Conservation (phyloP, 2,888 invertebrate genomes). For the Phyto melanocephala region DNA sequence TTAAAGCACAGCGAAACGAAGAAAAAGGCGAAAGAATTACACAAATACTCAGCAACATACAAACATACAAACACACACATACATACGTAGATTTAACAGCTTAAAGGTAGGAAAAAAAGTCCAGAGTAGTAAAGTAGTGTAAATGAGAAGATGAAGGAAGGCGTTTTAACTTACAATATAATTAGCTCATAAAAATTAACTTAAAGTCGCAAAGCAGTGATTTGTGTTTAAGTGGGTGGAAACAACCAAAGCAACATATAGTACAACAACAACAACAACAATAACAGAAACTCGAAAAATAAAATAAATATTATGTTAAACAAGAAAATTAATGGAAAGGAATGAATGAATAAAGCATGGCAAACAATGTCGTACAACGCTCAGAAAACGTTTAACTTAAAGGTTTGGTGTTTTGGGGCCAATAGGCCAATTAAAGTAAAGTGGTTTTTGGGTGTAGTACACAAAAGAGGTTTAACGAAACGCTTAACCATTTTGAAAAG, state of each 20-base stretch:
- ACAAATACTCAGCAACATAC: neutral
- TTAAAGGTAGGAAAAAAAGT: conserved; percentile 29
- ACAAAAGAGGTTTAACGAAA: conserved; percentile 43
- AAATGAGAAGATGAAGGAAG: conserved; percentile 42
- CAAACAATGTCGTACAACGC: neutral
- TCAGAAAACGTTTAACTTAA: conserved; percentile 38
- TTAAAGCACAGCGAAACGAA: neutral
- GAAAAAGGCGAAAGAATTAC: neutral
- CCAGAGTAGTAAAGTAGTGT: neutral
- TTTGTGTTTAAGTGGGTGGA: conserved; percentile 64
- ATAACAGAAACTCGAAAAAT: neutral
- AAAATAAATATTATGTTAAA: conserved; percentile 54
- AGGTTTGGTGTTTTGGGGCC: conserved; percentile 52
- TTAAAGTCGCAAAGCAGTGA: conserved; percentile 62
- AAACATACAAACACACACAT: neutral
- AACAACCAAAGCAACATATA: conserved; percentile 48
- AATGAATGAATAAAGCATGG: neutral
- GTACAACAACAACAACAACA: neutral
- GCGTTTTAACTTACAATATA: conserved; percentile 62
- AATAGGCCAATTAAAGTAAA: conserved; percentile 62
- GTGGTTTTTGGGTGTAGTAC: conserved; percentile 36
- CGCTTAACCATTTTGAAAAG: conserved; percentile 27
- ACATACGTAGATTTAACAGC: neutral
- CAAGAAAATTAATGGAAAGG: conserved; percentile 45
- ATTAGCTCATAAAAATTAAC: conserved; percentile 64